Evolutionary conservation across 2,797 vertebrate genomes (phyloP), one percentile per base, ranked within the genome.

Genomic region (Acestrorhynchus altus): DNA sequence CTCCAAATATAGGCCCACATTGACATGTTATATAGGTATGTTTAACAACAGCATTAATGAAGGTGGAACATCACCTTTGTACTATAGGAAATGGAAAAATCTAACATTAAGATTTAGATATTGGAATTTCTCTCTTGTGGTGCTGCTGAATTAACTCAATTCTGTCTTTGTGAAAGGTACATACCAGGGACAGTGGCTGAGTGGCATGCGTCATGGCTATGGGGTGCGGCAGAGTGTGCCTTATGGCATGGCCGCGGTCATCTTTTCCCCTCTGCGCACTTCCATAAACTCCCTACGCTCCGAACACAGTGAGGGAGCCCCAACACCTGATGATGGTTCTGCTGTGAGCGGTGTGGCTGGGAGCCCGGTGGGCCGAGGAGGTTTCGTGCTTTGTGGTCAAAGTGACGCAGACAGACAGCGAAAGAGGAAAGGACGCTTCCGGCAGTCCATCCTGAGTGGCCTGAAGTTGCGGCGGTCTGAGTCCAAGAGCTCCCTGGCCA

Each of bases 231-330:
- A 99, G 94, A 99, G 97, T 31, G 98, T 99, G 51, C 98, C 98
- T 78, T 99, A 98, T 35, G 97, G 97, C 90, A 98, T 99, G 96
- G 98, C 98, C 8, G 97, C 97, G n/a, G 94, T 98, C 91, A 99
- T 99, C 93, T 94, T 98, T 83, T 99, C 98, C 78, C 98, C 98
- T 57, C 92, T 99, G 89, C 95, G 97, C 89, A 98, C 96, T 0
- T 99, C 98, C 86, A 99, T 99, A 95, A 99, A 98, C 93, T 99
- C 98, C 31, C 94, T 99, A 72, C 96, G 97, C 86, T 94, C 94
- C 0, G 98, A 99, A 92, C 97, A 99, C 93, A 97, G 95, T 88
- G 98, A 98, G 8, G 96, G 96, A 69, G 84, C 74, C 7, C 84
- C 81, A 13, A 77, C 84, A 46, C 81, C 79, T 49, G 76, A 92